Base-by-base conservation (phyloP, 1,140 invertebrate genomes). In the Globodera rostochiensis region DNA sequence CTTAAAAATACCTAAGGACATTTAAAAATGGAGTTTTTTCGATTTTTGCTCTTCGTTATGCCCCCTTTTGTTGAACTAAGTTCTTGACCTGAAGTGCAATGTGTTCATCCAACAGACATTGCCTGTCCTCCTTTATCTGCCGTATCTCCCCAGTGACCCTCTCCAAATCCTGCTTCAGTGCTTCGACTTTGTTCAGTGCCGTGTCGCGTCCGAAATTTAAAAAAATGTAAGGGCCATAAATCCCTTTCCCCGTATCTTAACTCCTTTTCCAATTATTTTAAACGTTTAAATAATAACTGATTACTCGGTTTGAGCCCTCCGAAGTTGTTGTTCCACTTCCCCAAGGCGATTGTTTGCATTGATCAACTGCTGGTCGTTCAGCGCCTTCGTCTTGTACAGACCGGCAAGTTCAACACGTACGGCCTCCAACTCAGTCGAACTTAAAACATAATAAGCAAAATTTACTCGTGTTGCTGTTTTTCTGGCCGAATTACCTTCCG, bases 311-410 rank as follows among this genome's bases (percentile, higher is more conserved):
- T 67, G n/a, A 15, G 66, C 66, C 25, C n/a, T 67, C 11, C 46
- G 47, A n/a, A 83, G 53, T 45, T 84, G 49, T 13, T 75, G 66
- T 53, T 83, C 81, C 47, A 83, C 25, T 15, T 76, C 50, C 8
- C 53, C 70, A n/a, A 83, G 67, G 60, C 71, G 46, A 57, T 74
- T 74, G 50, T 84, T 83, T 25, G 82, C 73, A 53, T 83, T 80
- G 57, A 83, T 83, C 15, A 83, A 57, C 67, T 74, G 71, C 80
- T 83, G 82, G 53, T 83, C 82, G 66, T 83, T 83, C 50, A 83
- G 49, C 8, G 83, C 82, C 64, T 83, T 83, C 47, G 71, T 47
- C 36, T 84, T 84, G 80, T 82, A 83, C 67, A 83, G 36, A 45
- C 84, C 81, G 46, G 69, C 82, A 21, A 84, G 74, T 70, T 83